Evolutionary conservation across 2,888 invertebrate species (phyloP), one percentile per base, ranked within the genome.

Genomic region (Melieria picta): DNA sequence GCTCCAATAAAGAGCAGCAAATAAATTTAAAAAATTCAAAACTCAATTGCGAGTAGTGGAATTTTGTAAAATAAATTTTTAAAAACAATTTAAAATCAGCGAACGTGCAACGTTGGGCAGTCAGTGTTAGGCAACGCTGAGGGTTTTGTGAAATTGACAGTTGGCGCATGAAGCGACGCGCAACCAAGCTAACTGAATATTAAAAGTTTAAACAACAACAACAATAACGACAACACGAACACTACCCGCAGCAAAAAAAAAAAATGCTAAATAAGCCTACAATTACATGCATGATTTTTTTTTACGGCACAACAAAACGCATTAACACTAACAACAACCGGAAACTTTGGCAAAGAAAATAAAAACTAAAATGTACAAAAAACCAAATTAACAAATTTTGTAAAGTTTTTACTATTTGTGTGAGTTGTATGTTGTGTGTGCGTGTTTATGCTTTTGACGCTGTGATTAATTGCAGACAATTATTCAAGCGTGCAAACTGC

Each of bases 391-490:
- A 58, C 7, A 6, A 58, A 58, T 58, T 58, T 30, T 6, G 58
- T 58, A 11, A 11, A 16, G 10, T 58, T 42, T 58, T 7, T 5
- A 30, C 42, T 30, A 57, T 4, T 16, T 13, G 16, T 57, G 16
- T 30, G 10, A 7, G 16, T 13, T 13, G 4, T 57, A 9, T 57
- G 16, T 43, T 42, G 48, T 63, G 48, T 50, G 5, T 63, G 50
- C 42, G 48, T 42, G 48, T 13, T 13, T 16, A 43, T 42, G 45
- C 50, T 16, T 46, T 30, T 42, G 42, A 7, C 13, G 30, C 48
- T 16, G 5, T 60, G 67, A 67, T 48, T 60, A 48, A 67, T 60
- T 43, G 43, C 13, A 11, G 9, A 42, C 67, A 67, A 67, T 43
- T 60, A 67, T 43, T 58, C 60, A 67, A 67, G 48, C 48, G n/a